A percentile compares a stretch with the other conserved stretches of the same genome.
Conservation (phyloP, 2,888 invertebrate species). For the Rhamphomyia laevipes region DNA sequence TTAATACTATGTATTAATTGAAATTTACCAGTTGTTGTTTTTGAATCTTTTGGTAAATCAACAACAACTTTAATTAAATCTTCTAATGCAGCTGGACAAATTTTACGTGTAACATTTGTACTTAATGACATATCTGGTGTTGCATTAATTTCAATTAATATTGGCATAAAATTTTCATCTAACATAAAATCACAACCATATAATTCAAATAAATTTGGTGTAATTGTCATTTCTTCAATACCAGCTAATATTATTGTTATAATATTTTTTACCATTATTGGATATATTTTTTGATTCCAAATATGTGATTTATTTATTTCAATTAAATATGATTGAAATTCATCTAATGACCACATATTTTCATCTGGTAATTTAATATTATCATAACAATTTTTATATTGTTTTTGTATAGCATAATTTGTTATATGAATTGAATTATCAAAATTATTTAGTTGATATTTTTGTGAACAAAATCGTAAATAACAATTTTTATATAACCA, state of each 20-base stretch:
- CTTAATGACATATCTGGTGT: conserved; percentile 72
- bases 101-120: conserved; percentile 68
- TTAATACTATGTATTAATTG: too few species aligned
- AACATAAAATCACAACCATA: conserved; percentile 91
- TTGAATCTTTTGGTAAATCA: conserved; percentile 29
- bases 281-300: conserved; percentile 66
- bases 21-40: conserved; percentile 40
- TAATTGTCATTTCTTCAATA: conserved; percentile 55
- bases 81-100: conserved; percentile 69
- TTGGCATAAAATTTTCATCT: conserved; percentile 71
- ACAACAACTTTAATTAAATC: conserved; percentile 74
- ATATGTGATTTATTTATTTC: conserved; percentile 32
- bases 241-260: conserved; percentile 67
- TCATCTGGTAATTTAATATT: conserved; percentile 48
- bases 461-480: conserved; percentile 74
- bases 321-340: conserved; percentile 52
- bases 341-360: conserved; percentile 76
- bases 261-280: conserved; percentile 70
- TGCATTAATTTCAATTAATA: conserved; percentile 88
- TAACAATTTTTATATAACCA: too few species aligned
- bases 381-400: conserved; percentile 25
- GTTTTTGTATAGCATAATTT: conserved; percentile 65
- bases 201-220: conserved; percentile 71
- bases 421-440: conserved; percentile 80
- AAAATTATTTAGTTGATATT: conserved; percentile 62